phyloP scores from a whole-genome alignment of 2,888 invertebrate genomes.

The Serrognathus titanus region DNA sequence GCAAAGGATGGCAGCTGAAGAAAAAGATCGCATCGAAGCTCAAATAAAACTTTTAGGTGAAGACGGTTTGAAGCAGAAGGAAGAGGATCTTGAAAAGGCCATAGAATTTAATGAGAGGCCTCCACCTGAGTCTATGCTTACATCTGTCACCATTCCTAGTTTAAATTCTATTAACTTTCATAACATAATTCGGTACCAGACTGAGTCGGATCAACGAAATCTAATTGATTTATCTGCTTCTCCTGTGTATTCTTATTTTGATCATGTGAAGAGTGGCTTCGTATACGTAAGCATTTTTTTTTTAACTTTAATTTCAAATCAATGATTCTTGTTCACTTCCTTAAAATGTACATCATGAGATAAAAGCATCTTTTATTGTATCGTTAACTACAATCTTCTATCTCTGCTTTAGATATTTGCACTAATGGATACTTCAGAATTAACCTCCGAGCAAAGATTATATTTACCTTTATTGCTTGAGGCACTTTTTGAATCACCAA shows the following conservation, averaged over 20 bases:
- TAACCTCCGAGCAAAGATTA: constrained; percentile 59
- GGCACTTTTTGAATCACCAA: constrained; percentile 72
- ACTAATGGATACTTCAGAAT: constrained; percentile 64
- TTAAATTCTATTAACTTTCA: constrained; percentile 70
- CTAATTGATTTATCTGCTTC: constrained; percentile 59
- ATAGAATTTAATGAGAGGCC: constrained; percentile 72
- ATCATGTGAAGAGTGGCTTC: constrained; percentile 79
- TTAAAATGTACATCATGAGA: no score
- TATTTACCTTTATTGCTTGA: constrained; percentile 76
- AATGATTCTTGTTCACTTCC: no score
- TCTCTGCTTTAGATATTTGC: constrained; percentile 62
- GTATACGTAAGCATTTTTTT: constrained; percentile 65
- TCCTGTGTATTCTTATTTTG: constrained; percentile 73
- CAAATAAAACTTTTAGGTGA: constrained; percentile 65
- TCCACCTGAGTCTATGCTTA: constrained; percentile 69
- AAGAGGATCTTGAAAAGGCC: constrained; percentile 61
- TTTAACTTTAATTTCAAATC: background rate
- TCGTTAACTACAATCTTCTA: background rate
- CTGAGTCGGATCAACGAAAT: constrained; percentile 4
- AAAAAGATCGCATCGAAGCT: constrained; percentile 65
- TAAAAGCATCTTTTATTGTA: no score
- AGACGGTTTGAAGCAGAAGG: constrained; percentile 65
- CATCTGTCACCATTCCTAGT: constrained; percentile 72
- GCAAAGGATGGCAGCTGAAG: constrained; percentile 65
- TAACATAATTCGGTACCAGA: constrained; percentile 46